A percentile compares a stretch with the other conserved stretches of the same genome.
These are phyloP conservation scores for Ictalurus punctatus DNA, from an alignment of 2,113 vertebrate species.

Conservation along the genomic window DNA sequence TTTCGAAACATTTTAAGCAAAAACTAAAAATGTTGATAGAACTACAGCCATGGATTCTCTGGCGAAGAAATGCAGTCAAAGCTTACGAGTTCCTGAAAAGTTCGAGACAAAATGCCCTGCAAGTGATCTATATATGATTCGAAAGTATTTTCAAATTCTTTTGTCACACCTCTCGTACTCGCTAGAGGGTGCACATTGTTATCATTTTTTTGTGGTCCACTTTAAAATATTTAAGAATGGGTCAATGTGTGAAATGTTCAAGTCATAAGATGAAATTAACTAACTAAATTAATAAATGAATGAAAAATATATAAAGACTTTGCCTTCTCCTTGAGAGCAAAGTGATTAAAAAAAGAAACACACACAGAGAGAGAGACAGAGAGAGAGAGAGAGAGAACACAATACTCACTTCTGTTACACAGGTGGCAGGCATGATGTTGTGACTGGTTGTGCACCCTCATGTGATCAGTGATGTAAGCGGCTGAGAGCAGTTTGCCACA, in stretches of 20 bases:
- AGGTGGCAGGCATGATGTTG: slow-evolving; percentile 90
- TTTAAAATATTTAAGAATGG: background rate
- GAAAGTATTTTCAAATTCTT: background rate
- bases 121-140: background rate
- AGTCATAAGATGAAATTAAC: background rate
- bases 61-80: background rate
- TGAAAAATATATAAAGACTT: background rate
- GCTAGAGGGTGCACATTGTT: background rate
- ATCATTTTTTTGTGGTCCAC: background rate
- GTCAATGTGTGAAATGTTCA: background rate
- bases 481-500: slow-evolving; percentile 91
- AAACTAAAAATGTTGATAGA: background rate
- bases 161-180: background rate
- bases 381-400: background rate
- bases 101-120: background rate
- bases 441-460: slow-evolving; percentile 93
- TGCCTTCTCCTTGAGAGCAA: background rate
- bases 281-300: background rate
- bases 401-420: slow-evolving; percentile 86
- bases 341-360: background rate
- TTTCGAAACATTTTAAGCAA: too few relatives aligned
- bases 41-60: background rate
- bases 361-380: too few relatives aligned
- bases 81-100: background rate
- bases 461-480: slow-evolving; percentile 93